phyloP scores from a whole-genome alignment of 2,888 invertebrate genomes.

The Thymelicus sylvestris region DNA sequence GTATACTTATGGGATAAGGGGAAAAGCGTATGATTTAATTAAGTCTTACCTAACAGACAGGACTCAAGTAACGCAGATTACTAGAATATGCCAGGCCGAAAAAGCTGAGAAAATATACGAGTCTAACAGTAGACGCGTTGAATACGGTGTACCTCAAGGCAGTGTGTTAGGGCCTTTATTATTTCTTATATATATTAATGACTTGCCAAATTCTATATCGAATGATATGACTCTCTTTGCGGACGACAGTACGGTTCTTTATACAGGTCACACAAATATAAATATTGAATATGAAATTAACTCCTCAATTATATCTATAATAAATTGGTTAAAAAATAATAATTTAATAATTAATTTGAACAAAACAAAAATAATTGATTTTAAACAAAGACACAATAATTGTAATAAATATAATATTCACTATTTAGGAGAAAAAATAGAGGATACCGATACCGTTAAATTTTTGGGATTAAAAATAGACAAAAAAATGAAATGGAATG shows the following conservation, averaged over 20 bases:
- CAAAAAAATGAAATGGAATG: slow-evolving; percentile 3
- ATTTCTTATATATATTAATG: slow-evolving; percentile 1
- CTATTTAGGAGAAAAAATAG: neutral
- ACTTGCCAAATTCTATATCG: neutral
- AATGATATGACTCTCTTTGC: slow-evolving; percentile 8
- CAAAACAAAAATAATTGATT: slow-evolving; percentile 8
- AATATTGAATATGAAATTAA: slow-evolving; percentile 9
- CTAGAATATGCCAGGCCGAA: neutral
- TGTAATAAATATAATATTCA: neutral
- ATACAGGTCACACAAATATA: neutral
- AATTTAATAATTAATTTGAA: slow-evolving; percentile 9
- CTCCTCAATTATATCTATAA: neutral
- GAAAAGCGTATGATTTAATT: slow-evolving; percentile 2
- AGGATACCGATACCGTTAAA: neutral
- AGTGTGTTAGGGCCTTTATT: neutral
- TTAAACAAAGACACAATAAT: neutral
- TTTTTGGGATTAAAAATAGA: slow-evolving; percentile 4
- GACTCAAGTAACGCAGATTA: neutral
- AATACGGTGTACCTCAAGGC: neutral
- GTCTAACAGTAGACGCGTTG: neutral
- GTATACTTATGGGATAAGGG: neutral
- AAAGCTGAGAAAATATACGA: neutral
- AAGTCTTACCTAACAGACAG: neutral
- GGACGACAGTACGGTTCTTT: slow-evolving; percentile 8
- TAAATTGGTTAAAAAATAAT: slow-evolving; percentile 7